phyloP scores from a whole-genome alignment of 2,888 invertebrate species.

The Cheilosia variabilis region DNA sequence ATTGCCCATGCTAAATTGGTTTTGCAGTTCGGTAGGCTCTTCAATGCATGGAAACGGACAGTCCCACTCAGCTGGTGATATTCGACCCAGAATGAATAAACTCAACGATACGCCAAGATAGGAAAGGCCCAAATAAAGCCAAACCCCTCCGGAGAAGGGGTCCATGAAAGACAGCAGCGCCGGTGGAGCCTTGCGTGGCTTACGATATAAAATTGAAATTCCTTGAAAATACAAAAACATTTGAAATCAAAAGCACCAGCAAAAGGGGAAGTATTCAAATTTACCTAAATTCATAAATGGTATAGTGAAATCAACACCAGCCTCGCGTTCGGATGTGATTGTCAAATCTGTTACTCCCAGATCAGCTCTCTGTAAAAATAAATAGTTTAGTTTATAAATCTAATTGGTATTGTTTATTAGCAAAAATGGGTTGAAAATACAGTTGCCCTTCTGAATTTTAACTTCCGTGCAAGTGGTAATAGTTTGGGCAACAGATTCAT shows the following conservation, averaged over 20 bases:
- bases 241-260: neutral
- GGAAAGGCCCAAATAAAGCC: constrained; percentile 92
- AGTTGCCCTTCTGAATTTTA: too few species aligned
- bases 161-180: constrained; percentile 95
- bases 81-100: constrained; percentile 91
- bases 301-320: constrained; percentile 96
- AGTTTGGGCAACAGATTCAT: too few species aligned
- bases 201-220: constrained; percentile 94
- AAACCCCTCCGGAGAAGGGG: constrained; percentile 93
- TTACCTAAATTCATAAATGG: constrained; percentile 96
- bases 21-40: constrained; percentile 92
- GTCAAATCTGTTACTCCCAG: constrained; percentile 96
- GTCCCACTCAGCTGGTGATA: constrained; percentile 94
- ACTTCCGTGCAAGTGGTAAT: too few species aligned
- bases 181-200: constrained; percentile 92
- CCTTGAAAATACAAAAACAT: constrained; percentile 83
- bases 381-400: neutral
- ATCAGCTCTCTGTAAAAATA: constrained; percentile 89
- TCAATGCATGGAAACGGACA: constrained; percentile 94
- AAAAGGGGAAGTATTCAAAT: neutral
- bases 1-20: constrained; percentile 92
- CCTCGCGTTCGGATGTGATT: constrained; percentile 93
- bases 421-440: neutral
- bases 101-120: constrained; percentile 91
- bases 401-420: neutral